These are phyloP conservation scores for Tichodroma muraria DNA, from an alignment of 2,113 vertebrate species.

Conservation along the genomic window DNA sequence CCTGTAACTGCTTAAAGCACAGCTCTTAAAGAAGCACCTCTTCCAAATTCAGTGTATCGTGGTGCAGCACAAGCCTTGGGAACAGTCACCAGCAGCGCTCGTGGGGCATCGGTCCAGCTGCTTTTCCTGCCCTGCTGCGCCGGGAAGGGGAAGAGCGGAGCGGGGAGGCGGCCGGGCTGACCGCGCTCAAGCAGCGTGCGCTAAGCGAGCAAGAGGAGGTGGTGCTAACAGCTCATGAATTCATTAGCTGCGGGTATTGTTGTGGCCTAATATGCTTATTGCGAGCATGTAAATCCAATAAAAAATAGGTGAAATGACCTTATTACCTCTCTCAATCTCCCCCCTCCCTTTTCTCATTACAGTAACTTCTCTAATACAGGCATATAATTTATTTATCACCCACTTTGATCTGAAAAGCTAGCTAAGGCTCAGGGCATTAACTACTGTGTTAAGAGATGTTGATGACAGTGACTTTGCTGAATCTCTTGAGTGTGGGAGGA, in stretches of 20 bases:
- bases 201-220: background rate
- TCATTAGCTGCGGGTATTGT: background rate
- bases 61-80: background rate
- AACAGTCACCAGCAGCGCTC: background rate
- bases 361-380: background rate
- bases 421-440: background rate
- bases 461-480: background rate
- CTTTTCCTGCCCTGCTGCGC: background rate
- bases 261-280: background rate
- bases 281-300: background rate
- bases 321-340: background rate
- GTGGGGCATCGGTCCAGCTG: rapidly evolving
- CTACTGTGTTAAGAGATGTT: background rate
- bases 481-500: background rate
- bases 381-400: background rate
- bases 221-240: background rate
- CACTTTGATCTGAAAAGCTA: background rate
- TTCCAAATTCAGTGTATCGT: background rate
- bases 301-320: background rate
- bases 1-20: background rate
- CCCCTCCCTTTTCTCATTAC: background rate
- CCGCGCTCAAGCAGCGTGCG: background rate
- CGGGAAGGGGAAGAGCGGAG: background rate
- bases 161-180: background rate
- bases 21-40: background rate